phyloP scores from a whole-genome alignment of 2,888 invertebrate species.

The Ochropleura leucogaster region DNA sequence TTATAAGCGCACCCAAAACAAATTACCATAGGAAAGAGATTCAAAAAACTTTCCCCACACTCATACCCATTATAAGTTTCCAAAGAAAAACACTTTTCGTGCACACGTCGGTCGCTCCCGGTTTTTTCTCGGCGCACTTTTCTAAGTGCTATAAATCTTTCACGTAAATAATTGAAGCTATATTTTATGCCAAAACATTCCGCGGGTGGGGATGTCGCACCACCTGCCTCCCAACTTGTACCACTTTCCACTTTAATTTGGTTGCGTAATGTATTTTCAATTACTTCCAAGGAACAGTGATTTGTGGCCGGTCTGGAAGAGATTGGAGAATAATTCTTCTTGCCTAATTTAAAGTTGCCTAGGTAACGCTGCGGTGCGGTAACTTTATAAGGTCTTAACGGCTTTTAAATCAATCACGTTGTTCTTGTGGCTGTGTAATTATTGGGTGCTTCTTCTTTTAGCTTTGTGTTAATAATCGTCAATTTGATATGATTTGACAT shows the following conservation, averaged over 20 bases:
- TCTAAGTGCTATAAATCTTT: slow-evolving; percentile 90
- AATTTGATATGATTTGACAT: background rate
- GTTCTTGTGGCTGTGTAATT: slow-evolving; percentile 2
- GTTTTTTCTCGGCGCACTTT: slow-evolving; percentile 90
- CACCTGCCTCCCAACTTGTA: slow-evolving; percentile 90
- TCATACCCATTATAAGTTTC: slow-evolving; percentile 90
- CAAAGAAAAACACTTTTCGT: slow-evolving; percentile 90
- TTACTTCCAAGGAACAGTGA: slow-evolving; percentile 89
- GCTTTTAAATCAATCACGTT: slow-evolving; percentile 49
- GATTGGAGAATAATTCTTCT: slow-evolving; percentile 86
- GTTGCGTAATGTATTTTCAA: slow-evolving; percentile 91
- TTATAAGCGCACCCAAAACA: slow-evolving; percentile 88
- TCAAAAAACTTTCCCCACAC: slow-evolving; percentile 88
- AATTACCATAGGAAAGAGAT: slow-evolving; percentile 91
- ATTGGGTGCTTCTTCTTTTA: background rate
- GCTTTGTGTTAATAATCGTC: background rate
- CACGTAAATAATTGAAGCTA: slow-evolving; percentile 91
- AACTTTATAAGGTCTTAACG: slow-evolving; percentile 49
- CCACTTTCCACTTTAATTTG: slow-evolving; percentile 91
- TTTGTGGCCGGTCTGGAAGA: slow-evolving; percentile 87
- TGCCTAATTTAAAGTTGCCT: slow-evolving; percentile 85
- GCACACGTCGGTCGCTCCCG: slow-evolving; percentile 88
- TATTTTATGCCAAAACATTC: slow-evolving; percentile 91
- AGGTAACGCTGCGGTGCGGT: slow-evolving; percentile 61
- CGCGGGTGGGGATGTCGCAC: slow-evolving; percentile 87